Conservation (phyloP, 2,797 vertebrate genomes). For the Parambassis ranga region DNA sequence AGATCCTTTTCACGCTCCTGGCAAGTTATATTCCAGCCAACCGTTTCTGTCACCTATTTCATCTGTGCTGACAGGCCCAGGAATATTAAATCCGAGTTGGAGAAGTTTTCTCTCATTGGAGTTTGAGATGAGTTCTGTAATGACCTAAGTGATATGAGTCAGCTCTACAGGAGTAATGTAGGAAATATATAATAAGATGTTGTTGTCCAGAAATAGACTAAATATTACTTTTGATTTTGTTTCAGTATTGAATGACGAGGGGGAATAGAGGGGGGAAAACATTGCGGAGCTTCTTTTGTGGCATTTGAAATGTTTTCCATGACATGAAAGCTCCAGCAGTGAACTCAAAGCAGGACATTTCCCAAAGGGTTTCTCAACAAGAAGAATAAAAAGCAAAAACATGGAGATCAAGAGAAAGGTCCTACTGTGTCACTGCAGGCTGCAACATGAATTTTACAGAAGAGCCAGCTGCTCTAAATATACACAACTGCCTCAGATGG, state of each 20-base stretch:
- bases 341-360: background rate
- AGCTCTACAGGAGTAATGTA: background rate
- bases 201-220: background rate
- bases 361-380: slow-evolving; percentile 6
- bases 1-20: slow-evolving; percentile 7
- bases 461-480: background rate
- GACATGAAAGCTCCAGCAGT: background rate
- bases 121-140: slow-evolving; percentile 9
- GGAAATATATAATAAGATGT: slow-evolving; percentile 15
- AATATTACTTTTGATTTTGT: slow-evolving; percentile 9
- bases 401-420: background rate
- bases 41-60: background rate
- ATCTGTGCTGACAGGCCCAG: background rate
- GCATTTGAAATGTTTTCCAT: background rate
- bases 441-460: slow-evolving; percentile 9
- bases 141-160: slow-evolving; percentile 9
- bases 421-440: background rate
- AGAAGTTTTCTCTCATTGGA: background rate
- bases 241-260: background rate
- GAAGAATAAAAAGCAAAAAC: background rate
- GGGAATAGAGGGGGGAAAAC: too few relatives aligned
- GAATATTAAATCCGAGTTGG: background rate
- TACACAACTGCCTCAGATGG: background rate
- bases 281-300: background rate
- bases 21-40: slow-evolving; percentile 6